Evolutionary conservation across 2,113 vertebrate genomes (phyloP), one percentile per base, ranked within the genome.

Genomic region (Columbina picui): DNA sequence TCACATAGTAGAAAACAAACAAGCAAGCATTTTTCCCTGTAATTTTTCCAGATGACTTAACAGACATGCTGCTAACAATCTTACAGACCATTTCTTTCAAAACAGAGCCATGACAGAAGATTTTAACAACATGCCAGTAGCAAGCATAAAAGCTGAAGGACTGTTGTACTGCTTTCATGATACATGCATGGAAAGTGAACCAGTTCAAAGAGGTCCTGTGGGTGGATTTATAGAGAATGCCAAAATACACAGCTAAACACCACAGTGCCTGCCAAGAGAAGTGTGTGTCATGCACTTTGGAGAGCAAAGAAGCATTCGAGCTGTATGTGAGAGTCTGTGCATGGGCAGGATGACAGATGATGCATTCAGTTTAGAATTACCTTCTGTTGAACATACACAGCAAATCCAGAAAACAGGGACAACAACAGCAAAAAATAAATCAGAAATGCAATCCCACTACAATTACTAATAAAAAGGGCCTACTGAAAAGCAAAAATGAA

Each of bases 301-400:
- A 80, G 36, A 87, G 89, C 36, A 90, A 59, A 76, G 80, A 17
- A 49, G 61, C 70, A 83, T 60, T 53, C 2, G n/a, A 90, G 81
- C 82, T 61, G 36, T 50, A 9, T 63, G 81, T 38, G 56, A 90
- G 57, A 82, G 59, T 50, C 43, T 45, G 49, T 64, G 88, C 70
- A 94, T 10, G 74, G 81, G 74, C 36, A 90, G 56, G 63, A 74
- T 88, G 85, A 43, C 69, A 89, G 92, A 87, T 68, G 93, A 96
- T 34, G 74, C 64, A 55, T 91, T 83, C 70, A 19, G 18, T 87
- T 81, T 47, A 75, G 84, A 30, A 81, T 90, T 97, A 96, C 93
- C 89, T 98, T 97, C 94, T 98, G 94, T 93, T 90, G 93, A 89
- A 81, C 63, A 87, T 60, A 70, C 43, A 78, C 74, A 70, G 92